A percentile compares a stretch with the other conserved stretches of the same genome.
Evolutionary conservation across 2,888 invertebrate genomes (phyloP).

Genomic region (Hirtodrosophila histrioides): DNA sequence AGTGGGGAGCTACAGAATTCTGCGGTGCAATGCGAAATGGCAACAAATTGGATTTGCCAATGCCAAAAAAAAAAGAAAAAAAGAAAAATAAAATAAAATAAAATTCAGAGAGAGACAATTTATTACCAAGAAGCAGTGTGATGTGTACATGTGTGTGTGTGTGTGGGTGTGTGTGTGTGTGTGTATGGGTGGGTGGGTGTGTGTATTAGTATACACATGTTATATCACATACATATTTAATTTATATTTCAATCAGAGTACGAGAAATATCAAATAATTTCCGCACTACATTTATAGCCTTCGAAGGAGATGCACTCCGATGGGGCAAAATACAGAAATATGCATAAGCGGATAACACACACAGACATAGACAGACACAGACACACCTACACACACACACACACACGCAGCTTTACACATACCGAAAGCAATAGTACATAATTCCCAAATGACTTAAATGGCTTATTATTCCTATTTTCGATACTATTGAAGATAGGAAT

Average conservation of each 20-base stretch:
- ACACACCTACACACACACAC: too few relatives aligned
- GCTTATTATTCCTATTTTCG: too few relatives aligned
- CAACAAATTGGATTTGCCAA: slow-evolving; percentile 63
- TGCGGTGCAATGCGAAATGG: slow-evolving; percentile 62
- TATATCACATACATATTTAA: slow-evolving; percentile 25
- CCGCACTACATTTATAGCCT: slow-evolving; percentile 28
- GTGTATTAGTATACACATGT: neutral
- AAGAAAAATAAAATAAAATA: slow-evolving; percentile 23
- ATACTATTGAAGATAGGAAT: too few relatives aligned
- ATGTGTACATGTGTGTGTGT: neutral
- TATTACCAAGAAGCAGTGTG: slow-evolving; percentile 15
- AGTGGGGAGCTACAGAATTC: slow-evolving; percentile 5
- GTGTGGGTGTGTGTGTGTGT: neutral
- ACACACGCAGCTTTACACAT: too few relatives aligned
- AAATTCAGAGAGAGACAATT: slow-evolving; percentile 18
- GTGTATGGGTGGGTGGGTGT: slow-evolving; percentile 6
- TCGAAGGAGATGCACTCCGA: too few relatives aligned
- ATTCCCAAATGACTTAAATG: too few relatives aligned
- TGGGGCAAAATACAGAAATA: too few relatives aligned
- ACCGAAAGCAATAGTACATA: too few relatives aligned
- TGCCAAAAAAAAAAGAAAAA: slow-evolving; percentile 22
- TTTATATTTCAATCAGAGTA: slow-evolving; percentile 34
- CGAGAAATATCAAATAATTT: slow-evolving; percentile 28
- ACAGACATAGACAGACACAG: too few relatives aligned
- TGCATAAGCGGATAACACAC: too few relatives aligned